These are phyloP conservation scores for Lonchura striata DNA, from an alignment of 2,113 vertebrate species.

Conservation along the genomic window DNA sequence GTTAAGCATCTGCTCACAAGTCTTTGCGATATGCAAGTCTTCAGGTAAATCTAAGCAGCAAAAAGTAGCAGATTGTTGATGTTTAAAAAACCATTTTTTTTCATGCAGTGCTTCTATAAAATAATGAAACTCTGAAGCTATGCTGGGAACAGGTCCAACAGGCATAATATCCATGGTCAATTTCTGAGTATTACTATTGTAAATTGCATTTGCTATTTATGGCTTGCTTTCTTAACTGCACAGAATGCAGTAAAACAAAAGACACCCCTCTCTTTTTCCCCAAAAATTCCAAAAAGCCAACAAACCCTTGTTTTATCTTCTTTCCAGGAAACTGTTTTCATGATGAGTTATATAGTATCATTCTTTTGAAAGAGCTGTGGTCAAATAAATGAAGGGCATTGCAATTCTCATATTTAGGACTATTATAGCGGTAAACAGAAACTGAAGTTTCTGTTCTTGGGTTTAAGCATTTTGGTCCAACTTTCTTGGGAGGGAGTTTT, in stretches of 20 bases:
- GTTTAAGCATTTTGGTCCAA: background rate
- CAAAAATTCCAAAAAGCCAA: fast-evolving
- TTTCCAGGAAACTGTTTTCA: background rate
- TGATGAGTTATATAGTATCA: background rate
- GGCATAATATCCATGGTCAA: background rate
- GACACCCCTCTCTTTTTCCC: fast-evolving
- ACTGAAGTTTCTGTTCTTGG: background rate
- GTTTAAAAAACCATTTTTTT: background rate
- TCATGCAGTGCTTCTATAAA: background rate
- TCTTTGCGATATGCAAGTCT: background rate
- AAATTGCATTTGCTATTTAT: background rate
- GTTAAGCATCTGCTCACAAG: background rate
- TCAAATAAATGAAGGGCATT: background rate
- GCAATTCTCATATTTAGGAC: background rate
- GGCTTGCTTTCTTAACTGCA: background rate
- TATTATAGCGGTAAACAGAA: background rate
- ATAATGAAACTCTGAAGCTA: background rate
- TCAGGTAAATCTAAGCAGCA: background rate
- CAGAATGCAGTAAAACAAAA: background rate
- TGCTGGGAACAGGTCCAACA: background rate
- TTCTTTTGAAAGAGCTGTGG: background rate
- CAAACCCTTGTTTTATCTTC: background rate
- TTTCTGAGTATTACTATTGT: background rate
- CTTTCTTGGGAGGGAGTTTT: background rate
- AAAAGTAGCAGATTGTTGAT: background rate